phyloP scores from a whole-genome alignment of 1,140 invertebrate genomes.

The Gryon sp. region DNA sequence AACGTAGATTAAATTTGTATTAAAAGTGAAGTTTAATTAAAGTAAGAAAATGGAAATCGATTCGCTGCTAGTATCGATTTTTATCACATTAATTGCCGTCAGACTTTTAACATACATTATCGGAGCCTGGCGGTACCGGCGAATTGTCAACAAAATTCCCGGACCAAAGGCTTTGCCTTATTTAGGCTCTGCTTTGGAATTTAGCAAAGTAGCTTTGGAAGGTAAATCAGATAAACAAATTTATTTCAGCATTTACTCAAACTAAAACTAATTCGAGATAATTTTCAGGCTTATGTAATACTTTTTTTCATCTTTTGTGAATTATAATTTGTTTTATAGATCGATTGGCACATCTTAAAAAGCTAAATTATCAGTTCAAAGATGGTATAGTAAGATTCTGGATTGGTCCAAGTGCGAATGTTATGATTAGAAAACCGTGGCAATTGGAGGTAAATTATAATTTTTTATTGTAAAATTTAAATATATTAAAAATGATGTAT shows the following conservation, averaged over 20 bases:
- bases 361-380: slow-evolving; percentile 41
- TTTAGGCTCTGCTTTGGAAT: slow-evolving; percentile 33
- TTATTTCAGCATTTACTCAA: too few species aligned
- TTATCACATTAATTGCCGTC: slow-evolving; percentile 2
- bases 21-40: too few species aligned
- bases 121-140: slow-evolving; percentile 23
- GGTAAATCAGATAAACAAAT: too few species aligned
- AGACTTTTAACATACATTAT: slow-evolving; percentile 4
- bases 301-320: too few species aligned
- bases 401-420: slow-evolving; percentile 40
- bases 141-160: slow-evolving; percentile 49
- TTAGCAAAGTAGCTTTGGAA: slow-evolving; percentile 27
- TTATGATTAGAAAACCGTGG: slow-evolving; percentile 67
- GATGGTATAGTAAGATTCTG: slow-evolving; percentile 65
- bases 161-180: slow-evolving; percentile 36
- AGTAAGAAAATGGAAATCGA: slow-evolving; percentile 3
- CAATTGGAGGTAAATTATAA: slow-evolving; percentile 71
- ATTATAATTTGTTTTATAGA: too few species aligned
- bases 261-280: too few species aligned
- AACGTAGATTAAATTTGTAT: too few species aligned
- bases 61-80: slow-evolving; percentile 5
- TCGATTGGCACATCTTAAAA: slow-evolving; percentile 49
- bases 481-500: too few species aligned
- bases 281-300: too few species aligned
- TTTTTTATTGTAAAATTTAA: too few species aligned